Evolutionary conservation across 2,113 vertebrate species (phyloP).

Genomic region (Calonectris borealis): DNA sequence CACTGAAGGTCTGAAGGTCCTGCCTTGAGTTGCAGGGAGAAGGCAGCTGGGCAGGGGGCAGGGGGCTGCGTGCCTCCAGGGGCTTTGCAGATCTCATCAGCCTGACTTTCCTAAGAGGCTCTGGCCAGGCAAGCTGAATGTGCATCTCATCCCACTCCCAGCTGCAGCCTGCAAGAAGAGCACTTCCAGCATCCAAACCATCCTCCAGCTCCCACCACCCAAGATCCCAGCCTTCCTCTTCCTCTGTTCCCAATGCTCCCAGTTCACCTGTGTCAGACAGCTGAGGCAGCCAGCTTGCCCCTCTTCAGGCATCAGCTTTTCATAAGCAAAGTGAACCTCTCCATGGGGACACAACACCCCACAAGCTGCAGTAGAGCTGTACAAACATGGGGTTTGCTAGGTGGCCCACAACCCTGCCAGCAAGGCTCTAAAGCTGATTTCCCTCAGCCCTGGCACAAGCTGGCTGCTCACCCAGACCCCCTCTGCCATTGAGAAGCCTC

Average conservation of each 20-base stretch:
- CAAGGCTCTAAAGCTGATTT: neutral
- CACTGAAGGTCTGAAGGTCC: neutral
- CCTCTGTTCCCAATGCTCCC: neutral
- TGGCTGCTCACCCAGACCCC: neutral
- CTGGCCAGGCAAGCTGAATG: accelerated
- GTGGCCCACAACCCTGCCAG: neutral
- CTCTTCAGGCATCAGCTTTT: neutral
- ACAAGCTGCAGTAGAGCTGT: neutral
- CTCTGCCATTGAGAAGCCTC: neutral
- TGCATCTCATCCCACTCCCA: neutral
- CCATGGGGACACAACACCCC: neutral
- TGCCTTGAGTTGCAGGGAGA: neutral
- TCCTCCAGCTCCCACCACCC: too few relatives aligned
- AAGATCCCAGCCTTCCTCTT: neutral
- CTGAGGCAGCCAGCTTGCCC: neutral
- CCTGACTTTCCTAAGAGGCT: neutral
- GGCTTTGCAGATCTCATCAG: neutral
- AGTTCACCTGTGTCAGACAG: neutral
- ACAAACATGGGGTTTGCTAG: accelerated
- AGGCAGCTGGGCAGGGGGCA: neutral
- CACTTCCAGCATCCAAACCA: neutral
- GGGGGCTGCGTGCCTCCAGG: neutral
- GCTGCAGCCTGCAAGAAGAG: neutral
- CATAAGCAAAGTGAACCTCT: neutral
- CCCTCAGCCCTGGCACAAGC: neutral